Conservation (phyloP, 2,797 vertebrate species). For the Macrochelys suwanniensis region DNA sequence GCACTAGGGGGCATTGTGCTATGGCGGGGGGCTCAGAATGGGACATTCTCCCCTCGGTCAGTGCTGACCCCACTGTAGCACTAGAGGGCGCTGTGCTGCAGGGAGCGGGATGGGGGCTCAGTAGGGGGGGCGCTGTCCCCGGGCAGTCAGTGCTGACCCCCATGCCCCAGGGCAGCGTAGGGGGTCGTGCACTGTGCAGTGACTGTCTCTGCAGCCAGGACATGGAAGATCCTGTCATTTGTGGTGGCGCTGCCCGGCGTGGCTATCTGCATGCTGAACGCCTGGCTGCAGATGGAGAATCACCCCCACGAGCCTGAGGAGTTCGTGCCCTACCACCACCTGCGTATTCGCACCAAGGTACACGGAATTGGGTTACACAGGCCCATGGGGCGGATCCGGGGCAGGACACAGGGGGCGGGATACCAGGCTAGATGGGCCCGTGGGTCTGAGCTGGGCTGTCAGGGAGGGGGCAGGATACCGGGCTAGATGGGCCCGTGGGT, state of each 20-base stretch:
- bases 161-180: neutral
- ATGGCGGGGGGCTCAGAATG: no score
- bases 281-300: conserved; percentile 81
- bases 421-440: neutral
- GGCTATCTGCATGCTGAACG: conserved; percentile 86
- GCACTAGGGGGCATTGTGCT: no score
- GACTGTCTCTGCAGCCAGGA: conserved; percentile 79
- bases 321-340: conserved; percentile 85
- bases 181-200: neutral
- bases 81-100: neutral
- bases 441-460: neutral
- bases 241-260: conserved; percentile 87
- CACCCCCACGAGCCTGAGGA: conserved; percentile 58
- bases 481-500: no score
- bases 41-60: neutral
- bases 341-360: conserved; percentile 91
- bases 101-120: neutral
- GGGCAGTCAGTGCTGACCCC: no score
- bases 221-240: conserved; percentile 87
- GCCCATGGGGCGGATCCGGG: neutral
- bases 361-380: neutral
- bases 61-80: neutral
- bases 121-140: neutral
- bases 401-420: no score
- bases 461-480: neutral